Evolutionary conservation across 2,113 vertebrate species (phyloP), one percentile per base, ranked within the genome.

Genomic region (Acanthochromis polyacanthus): DNA sequence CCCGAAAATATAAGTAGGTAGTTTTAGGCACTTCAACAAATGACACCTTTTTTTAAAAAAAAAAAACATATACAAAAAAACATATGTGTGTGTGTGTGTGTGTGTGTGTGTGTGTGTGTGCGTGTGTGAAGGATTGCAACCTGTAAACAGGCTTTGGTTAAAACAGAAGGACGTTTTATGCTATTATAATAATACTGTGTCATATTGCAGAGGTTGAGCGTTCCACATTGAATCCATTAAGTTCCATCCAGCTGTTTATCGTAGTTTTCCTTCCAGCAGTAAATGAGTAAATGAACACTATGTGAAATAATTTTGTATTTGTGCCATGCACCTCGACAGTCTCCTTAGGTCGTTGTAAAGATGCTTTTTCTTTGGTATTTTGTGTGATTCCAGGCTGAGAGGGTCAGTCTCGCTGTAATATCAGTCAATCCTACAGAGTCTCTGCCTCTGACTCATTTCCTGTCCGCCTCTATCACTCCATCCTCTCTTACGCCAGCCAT

Each of bases 371-470:
- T 61, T 55, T 20, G 32, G 14, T 43, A 53, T 5, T n/a, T 50
- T 6, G 3, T 46, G 20, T 51, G 17, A 14, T 43, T 75, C 40
- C 25, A 60, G 19, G 64, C 62, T 32, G 28, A 57, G 23, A 19
- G 8, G 55, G 53, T 78, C 72, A 74, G 38, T 38, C 16, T 45
- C 23, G 67, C 20, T 64, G 23, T 52, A 48, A 79, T 71, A 71
- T 65, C 19, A 0, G 53, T 30, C 75, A 76, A 60, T 77, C 73
- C 40, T 38, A 22, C 69, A 57, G 11, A 76, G 46, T 32, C 52
- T 51, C 10, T 71, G 36, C 46, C 51, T 70, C 48, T 80, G 78
- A 84, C 69, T 84, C 50, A 80, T 80, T 85, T 85, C 75, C 72
- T 83, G 65, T 45, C 61, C 0, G 1, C 63, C 69, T 82, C 62